Evolutionary conservation across 2,888 invertebrate species (phyloP), one percentile per base, ranked within the genome.

Genomic region (Cryptocephalus primarius): DNA sequence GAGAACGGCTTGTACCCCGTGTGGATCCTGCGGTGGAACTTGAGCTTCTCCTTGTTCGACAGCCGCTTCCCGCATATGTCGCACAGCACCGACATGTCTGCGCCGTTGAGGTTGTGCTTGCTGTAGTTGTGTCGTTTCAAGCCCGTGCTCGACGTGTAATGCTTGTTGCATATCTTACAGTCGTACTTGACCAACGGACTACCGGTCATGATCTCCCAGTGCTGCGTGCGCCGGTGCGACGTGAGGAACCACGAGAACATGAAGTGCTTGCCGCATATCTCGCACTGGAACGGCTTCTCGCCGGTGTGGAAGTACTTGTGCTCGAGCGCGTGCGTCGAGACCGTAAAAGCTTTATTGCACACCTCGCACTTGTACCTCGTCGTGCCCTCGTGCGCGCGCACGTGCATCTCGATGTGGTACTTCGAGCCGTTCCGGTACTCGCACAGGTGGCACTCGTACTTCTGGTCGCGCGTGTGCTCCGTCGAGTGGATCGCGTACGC

Each of bases 61-160:
- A 78, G 59, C 0, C 73, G 68, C 52, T 79, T 78, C 0, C 78
- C 78, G 47, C 79, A 79, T 6, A 74, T 65, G 48, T 78, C 78
- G 49, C 79, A 79, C 0, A 78, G 65, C 43, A 71, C 70, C n/a
- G 67, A 61, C 1, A 53, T 42, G 45, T 63, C 60, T 8, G 53
- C 49, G 3, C 59, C 61, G 1, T 49, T 68, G 14, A 70, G 63
- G n/a, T 72, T 75, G 53, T 76, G 77, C 41, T 68, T 66, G 43
- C 62, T 70, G 49, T 61, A 55, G 46, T 60, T 65, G 49, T 65
- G 68, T 36, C 64, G 56, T 44, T 61, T 62, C 40, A 65, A 52
- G 11, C 63, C 67, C 9, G 62, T 64, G 11, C 60, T 59, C 1
- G 64, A 65, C 1, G 65, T 65, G 44, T 68, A 69, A 46, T 66